Evolutionary conservation across 2,113 vertebrate species (phyloP).

Genomic region (Paratilapia polleni): DNA sequence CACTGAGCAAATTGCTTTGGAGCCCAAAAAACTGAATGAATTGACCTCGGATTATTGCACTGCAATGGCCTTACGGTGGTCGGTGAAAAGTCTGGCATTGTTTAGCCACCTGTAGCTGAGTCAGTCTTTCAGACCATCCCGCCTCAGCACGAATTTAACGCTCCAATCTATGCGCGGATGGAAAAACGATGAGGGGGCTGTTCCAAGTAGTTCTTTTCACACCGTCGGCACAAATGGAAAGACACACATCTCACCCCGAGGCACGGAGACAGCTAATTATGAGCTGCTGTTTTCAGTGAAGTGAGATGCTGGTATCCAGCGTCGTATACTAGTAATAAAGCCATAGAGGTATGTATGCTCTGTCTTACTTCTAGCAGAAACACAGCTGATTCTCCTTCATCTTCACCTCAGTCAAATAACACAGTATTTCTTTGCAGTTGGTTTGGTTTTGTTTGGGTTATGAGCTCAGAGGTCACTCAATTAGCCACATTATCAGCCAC

Average conservation of each 20-base stretch:
- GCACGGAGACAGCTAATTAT: slow-evolving; percentile 31
- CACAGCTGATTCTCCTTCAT: not conserved
- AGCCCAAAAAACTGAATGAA: not conserved
- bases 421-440: not conserved
- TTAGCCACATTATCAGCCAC: not conserved
- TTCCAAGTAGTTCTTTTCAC: slow-evolving; percentile 25
- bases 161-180: not conserved
- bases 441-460: not conserved
- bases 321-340: not conserved
- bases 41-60: slow-evolving; percentile 4
- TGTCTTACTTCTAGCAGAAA: not conserved
- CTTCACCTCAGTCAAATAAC: not conserved
- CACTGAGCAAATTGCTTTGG: slow-evolving; percentile 6
- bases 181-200: slow-evolving; percentile 25
- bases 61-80: not conserved
- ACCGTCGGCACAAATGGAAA: slow-evolving; percentile 25
- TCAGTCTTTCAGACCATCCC: slow-evolving; percentile 10
- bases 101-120: slow-evolving; percentile 62
- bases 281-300: slow-evolving; percentile 10
- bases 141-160: slow-evolving; percentile 14
- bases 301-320: not conserved
- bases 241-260: slow-evolving; percentile 17
- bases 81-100: not conserved
- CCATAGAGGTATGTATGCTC: not conserved
- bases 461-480: not conserved